phyloP scores from a whole-genome alignment of 30 jellyfish, hydroid and myxozoan species.

The Turritopsis rubra region DNA sequence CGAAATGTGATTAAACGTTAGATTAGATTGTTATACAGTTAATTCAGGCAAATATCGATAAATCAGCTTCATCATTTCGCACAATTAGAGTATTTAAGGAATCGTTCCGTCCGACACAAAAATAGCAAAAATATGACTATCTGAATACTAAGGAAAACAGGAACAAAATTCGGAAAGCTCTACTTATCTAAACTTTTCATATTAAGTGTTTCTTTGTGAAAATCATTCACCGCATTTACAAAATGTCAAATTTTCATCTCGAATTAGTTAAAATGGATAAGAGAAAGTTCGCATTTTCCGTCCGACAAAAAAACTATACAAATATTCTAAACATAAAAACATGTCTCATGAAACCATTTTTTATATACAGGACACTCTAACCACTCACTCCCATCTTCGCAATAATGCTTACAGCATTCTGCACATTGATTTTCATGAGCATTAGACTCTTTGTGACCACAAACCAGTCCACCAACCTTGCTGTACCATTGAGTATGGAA shows the following conservation, averaged over 20 bases:
- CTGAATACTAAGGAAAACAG: neutral
- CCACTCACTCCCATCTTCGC: neutral
- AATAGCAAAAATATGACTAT: neutral
- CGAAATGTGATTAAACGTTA: too few relatives aligned
- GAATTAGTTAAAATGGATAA: neutral
- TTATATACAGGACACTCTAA: slow-evolving; percentile 4
- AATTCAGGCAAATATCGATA: too few relatives aligned
- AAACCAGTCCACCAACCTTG: neutral
- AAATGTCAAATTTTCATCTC: neutral
- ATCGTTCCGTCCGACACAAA: slow-evolving; percentile 24
- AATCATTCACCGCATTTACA: neutral
- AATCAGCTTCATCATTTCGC: too few relatives aligned
- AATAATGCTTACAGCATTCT: neutral
- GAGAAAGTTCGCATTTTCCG: neutral
- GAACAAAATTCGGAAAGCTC: neutral
- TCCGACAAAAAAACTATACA: slow-evolving; percentile 4
- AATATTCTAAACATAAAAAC: neutral
- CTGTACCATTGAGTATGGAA: too few relatives aligned
- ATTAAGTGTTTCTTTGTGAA: neutral
- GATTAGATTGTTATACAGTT: too few relatives aligned
- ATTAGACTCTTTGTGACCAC: neutral
- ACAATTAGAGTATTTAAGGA: neutral
- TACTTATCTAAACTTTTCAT: neutral
- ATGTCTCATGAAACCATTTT: slow-evolving; percentile 18
- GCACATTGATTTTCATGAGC: neutral